Evolutionary conservation across 2,888 invertebrate species (phyloP), one percentile per base, ranked within the genome.

Genomic region (Diploptera punctata): DNA sequence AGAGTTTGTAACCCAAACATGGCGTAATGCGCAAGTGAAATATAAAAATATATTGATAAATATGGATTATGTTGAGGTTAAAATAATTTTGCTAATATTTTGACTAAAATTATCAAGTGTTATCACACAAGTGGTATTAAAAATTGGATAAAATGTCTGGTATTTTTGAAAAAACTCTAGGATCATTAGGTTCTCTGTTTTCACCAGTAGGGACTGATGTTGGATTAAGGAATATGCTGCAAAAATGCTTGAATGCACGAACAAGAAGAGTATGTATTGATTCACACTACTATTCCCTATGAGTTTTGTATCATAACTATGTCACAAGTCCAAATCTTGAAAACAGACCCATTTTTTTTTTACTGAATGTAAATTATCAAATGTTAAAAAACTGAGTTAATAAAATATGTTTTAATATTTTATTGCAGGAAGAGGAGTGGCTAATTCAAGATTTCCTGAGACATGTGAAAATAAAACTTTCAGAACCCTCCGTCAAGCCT

Each of bases 401-500:
- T n/a, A n/a, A n/a, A n/a, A n/a, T n/a, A n/a, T n/a, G n/a, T n/a
- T n/a, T n/a, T n/a, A n/a, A n/a, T n/a, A n/a, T n/a, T 60, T 54
- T 47, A 16, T 68, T 62, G 3, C 24, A 76, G 76, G 76, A 76
- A 62, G 76, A 76, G 57, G 61, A 71, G 44, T 65, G 65, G 60
- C 26, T 75, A 21, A 69, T 76, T 16, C 57, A 54, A 52, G 73
- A 73, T 24, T 73, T 73, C 21, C 54, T 76, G 13, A 57, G 67
- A 49, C 52, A 72, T 57, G 73, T 76, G 60, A 62, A 73, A 67
- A 29, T 33, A 16, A 72, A 74, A 44, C 61, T 76, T n/a, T 65
- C 65, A 18, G 75, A 76, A 43, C 74, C 75, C n/a, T 70, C 73
- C 13, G 57, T 33, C n/a, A 69, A 54, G 16, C 29, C 73, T 44